Conservation (phyloP, 2,797 vertebrate species). For the Pyrocephalus nanus region DNA sequence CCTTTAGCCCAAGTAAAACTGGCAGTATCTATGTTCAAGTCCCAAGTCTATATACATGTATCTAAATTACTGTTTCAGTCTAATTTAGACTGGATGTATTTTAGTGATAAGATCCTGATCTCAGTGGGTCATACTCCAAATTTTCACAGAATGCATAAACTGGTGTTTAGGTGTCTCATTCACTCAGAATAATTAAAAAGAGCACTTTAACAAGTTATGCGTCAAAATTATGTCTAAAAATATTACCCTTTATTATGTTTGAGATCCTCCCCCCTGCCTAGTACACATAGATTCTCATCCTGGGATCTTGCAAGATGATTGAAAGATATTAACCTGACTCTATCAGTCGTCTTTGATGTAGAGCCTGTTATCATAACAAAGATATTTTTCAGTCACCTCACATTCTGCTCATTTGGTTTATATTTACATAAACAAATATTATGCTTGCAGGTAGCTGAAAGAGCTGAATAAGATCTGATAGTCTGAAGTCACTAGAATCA, state of each 20-base stretch:
- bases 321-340: not conserved
- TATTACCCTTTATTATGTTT: not conserved
- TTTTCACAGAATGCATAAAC: not conserved
- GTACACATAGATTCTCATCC: not conserved
- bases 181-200: not conserved
- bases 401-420: not conserved
- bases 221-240: not conserved
- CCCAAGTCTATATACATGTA: not conserved
- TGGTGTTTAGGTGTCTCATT: not conserved
- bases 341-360: not conserved
- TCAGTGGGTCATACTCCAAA: not conserved
- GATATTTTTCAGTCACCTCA: not conserved
- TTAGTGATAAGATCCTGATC: not conserved
- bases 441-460: not conserved
- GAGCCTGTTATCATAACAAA: not conserved
- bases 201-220: not conserved
- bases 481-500: not conserved
- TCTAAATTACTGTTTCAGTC: not conserved
- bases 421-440: not conserved
- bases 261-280: rapidly evolving
- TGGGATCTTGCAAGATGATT: not conserved
- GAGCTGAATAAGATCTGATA: not conserved
- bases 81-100: not conserved
- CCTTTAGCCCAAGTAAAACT: not conserved
- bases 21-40: not conserved